A percentile compares a stretch with the other conserved stretches of the same genome.
These are phyloP conservation scores for Masnerella sp. DNA, from an alignment of 2,888 invertebrate species.

Conservation along the genomic window DNA sequence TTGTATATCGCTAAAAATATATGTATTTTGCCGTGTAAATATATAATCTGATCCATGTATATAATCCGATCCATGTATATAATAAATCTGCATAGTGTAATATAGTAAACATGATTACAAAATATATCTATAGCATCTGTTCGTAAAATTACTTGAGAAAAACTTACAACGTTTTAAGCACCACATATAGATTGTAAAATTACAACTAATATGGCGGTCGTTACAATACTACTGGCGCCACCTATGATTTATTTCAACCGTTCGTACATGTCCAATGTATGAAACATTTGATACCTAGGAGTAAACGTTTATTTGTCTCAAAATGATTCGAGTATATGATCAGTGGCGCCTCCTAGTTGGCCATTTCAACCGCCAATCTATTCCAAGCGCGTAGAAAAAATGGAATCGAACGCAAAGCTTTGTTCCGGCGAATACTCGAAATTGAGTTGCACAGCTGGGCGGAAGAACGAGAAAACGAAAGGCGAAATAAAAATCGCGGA, in stretches of 20 bases:
- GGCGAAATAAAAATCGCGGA: slow-evolving; percentile 8
- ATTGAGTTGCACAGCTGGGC: background rate
- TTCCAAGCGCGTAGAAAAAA: background rate
- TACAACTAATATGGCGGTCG: too few relatives aligned
- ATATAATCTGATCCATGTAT: background rate
- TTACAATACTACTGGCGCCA: too few relatives aligned
- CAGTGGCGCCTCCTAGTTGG: too few relatives aligned
- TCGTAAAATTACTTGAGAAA: too few relatives aligned
- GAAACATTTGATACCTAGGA: too few relatives aligned
- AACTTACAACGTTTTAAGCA: background rate
- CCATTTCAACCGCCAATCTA: too few relatives aligned
- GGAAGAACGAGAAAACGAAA: slow-evolving; percentile 2
- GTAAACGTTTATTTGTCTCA: too few relatives aligned
- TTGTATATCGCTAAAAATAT: too few relatives aligned
- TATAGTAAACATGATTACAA: background rate
- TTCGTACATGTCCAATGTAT: too few relatives aligned
- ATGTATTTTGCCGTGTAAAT: background rate
- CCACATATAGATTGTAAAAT: background rate
- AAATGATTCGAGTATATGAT: background rate
- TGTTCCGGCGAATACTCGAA: too few relatives aligned
- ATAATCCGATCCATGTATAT: background rate
- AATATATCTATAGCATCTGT: background rate
- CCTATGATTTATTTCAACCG: too few relatives aligned
- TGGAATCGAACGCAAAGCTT: background rate
- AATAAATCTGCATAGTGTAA: too few relatives aligned